These are phyloP conservation scores for Gadopsis marmoratus DNA, from an alignment of 2,797 vertebrate species.

Conservation along the genomic window DNA sequence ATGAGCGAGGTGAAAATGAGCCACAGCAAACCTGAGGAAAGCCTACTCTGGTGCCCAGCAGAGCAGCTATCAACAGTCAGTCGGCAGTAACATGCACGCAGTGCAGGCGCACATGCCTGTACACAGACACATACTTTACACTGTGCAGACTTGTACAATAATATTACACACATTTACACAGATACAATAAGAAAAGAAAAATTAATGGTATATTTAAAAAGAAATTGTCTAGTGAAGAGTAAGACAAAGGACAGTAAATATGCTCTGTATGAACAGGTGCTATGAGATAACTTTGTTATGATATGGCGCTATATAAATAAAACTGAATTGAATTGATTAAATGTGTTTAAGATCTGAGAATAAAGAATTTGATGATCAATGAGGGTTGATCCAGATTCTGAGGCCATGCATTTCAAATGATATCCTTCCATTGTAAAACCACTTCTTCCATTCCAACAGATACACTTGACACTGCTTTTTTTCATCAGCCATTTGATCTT, in stretches of 20 bases:
- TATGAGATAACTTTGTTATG: too few relatives aligned
- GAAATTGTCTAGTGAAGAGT: not conserved
- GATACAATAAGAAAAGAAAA: not conserved
- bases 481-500: constrained; percentile 7
- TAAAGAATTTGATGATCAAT: not conserved
- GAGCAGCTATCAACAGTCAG: constrained; percentile 51
- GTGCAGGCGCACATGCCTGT: constrained; percentile 6
- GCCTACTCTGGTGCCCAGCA: constrained; percentile 5
- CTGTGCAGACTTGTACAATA: not conserved
- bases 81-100: constrained; percentile 3
- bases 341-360: constrained; percentile 3
- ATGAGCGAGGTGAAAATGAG: constrained; percentile 62
- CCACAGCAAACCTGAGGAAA: constrained; percentile 34
- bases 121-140: constrained; percentile 10
- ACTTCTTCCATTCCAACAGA: not conserved
- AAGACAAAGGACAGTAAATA: not conserved
- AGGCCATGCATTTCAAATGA: not conserved
- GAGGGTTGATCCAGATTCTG: not conserved
- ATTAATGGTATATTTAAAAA: not conserved
- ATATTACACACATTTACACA: not conserved
- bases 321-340: not conserved
- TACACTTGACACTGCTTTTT: not conserved
- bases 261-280: too few relatives aligned
- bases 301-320: too few relatives aligned
- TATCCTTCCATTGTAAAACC: not conserved